Evolutionary conservation across 2,113 vertebrate genomes (phyloP).

Genomic region (Sebastes schlegelii): DNA sequence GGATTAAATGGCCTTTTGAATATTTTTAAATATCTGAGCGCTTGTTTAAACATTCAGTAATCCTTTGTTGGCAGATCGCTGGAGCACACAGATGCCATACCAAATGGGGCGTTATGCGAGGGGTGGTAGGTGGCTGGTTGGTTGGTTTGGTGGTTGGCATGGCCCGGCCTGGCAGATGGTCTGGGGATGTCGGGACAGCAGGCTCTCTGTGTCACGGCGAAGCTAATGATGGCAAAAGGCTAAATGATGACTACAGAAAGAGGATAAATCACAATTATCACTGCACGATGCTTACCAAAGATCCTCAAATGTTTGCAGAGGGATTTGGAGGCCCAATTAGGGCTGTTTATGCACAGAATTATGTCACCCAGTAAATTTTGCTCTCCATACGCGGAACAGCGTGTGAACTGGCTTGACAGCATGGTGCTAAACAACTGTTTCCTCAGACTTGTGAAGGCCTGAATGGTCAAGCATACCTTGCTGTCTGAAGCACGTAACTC

Average conservation of each 20-base stretch:
- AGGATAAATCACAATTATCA: slow-evolving; percentile 59
- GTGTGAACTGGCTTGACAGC: slow-evolving; percentile 1
- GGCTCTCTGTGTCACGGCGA: slow-evolving; percentile 58
- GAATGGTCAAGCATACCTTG: not conserved
- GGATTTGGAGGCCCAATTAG: slow-evolving; percentile 43
- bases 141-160: slow-evolving; percentile 60
- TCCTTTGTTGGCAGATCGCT: slow-evolving; percentile 67
- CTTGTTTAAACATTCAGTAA: slow-evolving; percentile 66
- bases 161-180: slow-evolving; percentile 71
- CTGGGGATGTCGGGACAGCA: slow-evolving; percentile 66
- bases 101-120: slow-evolving; percentile 62
- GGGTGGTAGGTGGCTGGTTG: slow-evolving; percentile 50
- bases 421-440: slow-evolving; percentile 14
- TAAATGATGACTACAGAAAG: slow-evolving; percentile 62
- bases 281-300: slow-evolving; percentile 37
- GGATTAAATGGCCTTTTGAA: slow-evolving; percentile 47
- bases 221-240: slow-evolving; percentile 75
- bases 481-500: not conserved
- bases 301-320: slow-evolving; percentile 45
- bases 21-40: slow-evolving; percentile 52
- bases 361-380: not conserved
- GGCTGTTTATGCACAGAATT: slow-evolving; percentile 38
- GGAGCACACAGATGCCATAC: slow-evolving; percentile 64
- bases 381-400: not conserved
- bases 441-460: not conserved